Evolutionary conservation across 2,888 invertebrate species (phyloP), one percentile per base, ranked within the genome.

Genomic region (Hirudinaria manillensis): DNA sequence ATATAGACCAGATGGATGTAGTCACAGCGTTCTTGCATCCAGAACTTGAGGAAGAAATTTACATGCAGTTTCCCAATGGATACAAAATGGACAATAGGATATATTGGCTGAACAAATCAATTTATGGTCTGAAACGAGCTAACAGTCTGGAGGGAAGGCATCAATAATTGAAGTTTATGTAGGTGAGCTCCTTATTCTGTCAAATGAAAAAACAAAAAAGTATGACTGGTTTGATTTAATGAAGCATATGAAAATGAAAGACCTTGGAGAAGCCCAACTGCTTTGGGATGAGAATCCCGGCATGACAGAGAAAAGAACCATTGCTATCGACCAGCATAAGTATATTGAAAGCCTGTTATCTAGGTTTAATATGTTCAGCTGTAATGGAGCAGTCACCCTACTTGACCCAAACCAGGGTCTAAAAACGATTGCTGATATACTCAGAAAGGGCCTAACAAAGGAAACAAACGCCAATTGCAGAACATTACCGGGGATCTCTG

Each of bases 51-150:
- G n/a, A n/a, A n/a, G n/a, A n/a, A n/a, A n/a, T n/a, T n/a, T n/a
- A n/a, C n/a, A n/a, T n/a, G n/a, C n/a, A n/a, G n/a, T n/a, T n/a
- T n/a, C n/a, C n/a, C n/a, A n/a, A n/a, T n/a, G n/a, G n/a, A n/a
- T n/a, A n/a, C n/a, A 53, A 53, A 21, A 16, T 53, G 53, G 21
- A 53, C 21, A 21, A 21, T 21, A 53, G 21, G 53, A 21, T 53
- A 21, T 53, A 21, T 53, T 21, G 53, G 13, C 53, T 53, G 53
- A 53, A 53, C 53, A 53, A 53, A 21, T 53, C 53, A 21, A 53
- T 53, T 53, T 53, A 53, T 53, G 53, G 53, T 53, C 53, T 53
- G 53, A 53, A 53, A 53, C 53, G 21, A 53, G 53, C 53, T 21
- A 53, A 21, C 53, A 53, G 53, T 16, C 13, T 53, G 21, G 53